Evolutionary conservation across 2,113 vertebrate species (phyloP).

Genomic region (Phyllopteryx taeniolatus): DNA sequence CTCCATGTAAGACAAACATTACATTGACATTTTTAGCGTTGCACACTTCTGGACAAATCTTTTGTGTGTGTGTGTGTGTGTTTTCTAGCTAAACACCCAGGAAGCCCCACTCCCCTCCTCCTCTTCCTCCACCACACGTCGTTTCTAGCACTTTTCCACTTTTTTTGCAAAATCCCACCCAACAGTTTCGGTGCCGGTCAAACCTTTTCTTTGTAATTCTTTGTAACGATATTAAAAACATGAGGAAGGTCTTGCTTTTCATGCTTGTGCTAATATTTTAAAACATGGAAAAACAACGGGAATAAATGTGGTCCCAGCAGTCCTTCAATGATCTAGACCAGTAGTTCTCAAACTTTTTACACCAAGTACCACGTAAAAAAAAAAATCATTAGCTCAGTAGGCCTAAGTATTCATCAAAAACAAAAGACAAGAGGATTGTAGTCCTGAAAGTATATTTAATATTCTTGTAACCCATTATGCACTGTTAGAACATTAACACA

Average conservation of each 20-base stretch:
- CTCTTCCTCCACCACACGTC: not conserved
- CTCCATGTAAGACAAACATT: slow-evolving; percentile 88
- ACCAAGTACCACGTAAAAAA: too few relatives aligned
- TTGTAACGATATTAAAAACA: not conserved
- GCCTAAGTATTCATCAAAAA: too few relatives aligned
- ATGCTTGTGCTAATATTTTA: not conserved
- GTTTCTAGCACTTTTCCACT: not conserved
- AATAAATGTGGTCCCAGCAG: not conserved
- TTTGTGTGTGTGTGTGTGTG: too few relatives aligned
- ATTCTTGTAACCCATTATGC: too few relatives aligned
- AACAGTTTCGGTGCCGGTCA: not conserved
- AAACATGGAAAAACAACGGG: not conserved
- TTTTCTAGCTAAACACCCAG: slow-evolving; percentile 3
- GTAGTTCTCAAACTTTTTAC: too few relatives aligned
- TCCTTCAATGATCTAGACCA: not conserved
- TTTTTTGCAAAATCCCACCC: not conserved
- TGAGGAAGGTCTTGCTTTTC: not conserved
- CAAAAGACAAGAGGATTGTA: too few relatives aligned
- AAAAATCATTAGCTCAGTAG: too few relatives aligned
- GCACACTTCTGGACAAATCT: not conserved
- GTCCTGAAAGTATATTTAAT: too few relatives aligned
- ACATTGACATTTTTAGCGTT: not conserved
- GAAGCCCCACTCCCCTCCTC: not conserved
- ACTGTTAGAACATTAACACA: too few relatives aligned
- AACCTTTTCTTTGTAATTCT: not conserved